Conservation (phyloP, 2,888 invertebrate genomes). For the Aelia acuminata region DNA sequence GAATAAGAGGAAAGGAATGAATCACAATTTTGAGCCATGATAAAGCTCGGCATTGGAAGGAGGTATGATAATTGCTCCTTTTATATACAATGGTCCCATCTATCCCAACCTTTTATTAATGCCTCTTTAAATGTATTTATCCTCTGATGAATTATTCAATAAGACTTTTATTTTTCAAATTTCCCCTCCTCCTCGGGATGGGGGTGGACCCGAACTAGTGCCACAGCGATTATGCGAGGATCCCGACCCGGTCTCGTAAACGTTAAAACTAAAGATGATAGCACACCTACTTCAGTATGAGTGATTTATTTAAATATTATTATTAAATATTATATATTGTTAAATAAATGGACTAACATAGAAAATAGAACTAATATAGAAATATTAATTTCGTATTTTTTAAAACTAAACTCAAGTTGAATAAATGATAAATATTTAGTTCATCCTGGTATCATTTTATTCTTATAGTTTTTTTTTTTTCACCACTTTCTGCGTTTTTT, state of each 20-base stretch:
- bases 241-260: neutral
- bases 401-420: no score
- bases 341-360: no score
- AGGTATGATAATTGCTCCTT: slow-evolving; percentile 35
- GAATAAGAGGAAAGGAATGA: slow-evolving; percentile 47
- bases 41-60: slow-evolving; percentile 6
- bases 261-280: no score
- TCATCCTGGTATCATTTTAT: no score
- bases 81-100: slow-evolving; percentile 53
- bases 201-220: neutral
- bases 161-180: slow-evolving; percentile 26
- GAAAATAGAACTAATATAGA: no score
- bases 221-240: neutral
- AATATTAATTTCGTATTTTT: no score
- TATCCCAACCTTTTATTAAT: slow-evolving; percentile 51
- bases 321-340: no score
- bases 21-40: slow-evolving; percentile 43
- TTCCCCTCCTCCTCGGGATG: neutral
- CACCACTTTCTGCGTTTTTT: no score
- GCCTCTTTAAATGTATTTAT: slow-evolving; percentile 56
- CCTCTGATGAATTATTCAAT: slow-evolving; percentile 50
- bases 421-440: no score
- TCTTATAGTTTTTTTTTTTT: no score
- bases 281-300: no score
- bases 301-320: no score